Evolutionary conservation across 2,113 vertebrate genomes (phyloP).

Genomic region (Columba livia): DNA sequence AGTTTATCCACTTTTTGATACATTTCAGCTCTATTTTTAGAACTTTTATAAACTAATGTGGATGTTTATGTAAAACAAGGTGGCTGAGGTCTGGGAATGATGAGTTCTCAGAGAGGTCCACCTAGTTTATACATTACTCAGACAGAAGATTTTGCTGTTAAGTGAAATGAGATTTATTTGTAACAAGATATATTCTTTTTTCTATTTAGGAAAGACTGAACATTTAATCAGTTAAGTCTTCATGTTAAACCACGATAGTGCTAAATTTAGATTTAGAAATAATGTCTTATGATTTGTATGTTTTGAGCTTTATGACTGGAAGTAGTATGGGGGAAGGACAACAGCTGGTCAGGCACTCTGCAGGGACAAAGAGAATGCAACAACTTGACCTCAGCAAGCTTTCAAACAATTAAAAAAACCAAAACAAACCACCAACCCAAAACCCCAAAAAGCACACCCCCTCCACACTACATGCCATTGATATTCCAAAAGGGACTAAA

Average conservation of each 20-base stretch:
- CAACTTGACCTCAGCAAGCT: not conserved
- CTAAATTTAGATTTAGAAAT: conserved; percentile 18
- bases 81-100: not conserved
- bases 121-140: not conserved
- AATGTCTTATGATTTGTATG: not conserved
- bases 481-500: not conserved
- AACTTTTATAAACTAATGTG: conserved; percentile 17
- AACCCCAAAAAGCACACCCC: not conserved
- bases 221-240: not conserved
- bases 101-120: not conserved
- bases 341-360: not conserved
- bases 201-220: not conserved
- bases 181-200: not conserved
- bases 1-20: not conserved
- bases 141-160: not conserved
- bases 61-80: conserved; percentile 24
- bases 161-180: not conserved
- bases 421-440: not conserved
- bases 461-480: not conserved
- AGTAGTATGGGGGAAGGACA: not conserved
- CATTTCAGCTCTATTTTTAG: conserved; percentile 41
- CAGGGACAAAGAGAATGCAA: not conserved
- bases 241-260: not conserved
- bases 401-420: not conserved
- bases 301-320: not conserved